Base-by-base conservation (phyloP, 1,140 invertebrate species). In the Prorops nasuta region DNA sequence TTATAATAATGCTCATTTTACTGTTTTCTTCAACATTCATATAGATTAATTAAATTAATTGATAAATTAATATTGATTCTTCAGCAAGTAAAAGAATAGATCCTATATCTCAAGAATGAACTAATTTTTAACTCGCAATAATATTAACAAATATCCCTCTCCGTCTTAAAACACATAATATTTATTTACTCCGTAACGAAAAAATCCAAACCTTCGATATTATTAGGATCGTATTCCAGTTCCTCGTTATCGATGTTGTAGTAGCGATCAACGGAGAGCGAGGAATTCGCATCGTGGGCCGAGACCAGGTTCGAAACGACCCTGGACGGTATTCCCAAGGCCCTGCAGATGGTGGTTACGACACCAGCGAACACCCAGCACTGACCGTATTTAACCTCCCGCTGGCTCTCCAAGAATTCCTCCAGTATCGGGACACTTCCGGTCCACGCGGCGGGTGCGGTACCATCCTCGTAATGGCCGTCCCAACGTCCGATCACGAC, bases 321-420 rank as follows among this genome's bases (percentile, higher is more conserved):
- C 28, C 85, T 70, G 16, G 74, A 79, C 0, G 84, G 84, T 14
- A 87, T 79, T 14, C 84, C 85, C 18, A 86, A 60, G 9, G 83
- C 81, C 6, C 85, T 71, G 50, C 82, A 84, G 65, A 83, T 57
- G 39, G 83, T 84, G 8, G 81, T 84, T 0, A 81, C 69, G 0
- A 86, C 71, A 7, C 83, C 86, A 19, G 84, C 81, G 60, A 86
- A 87, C 0, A 87, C 84, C 84, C 84, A 88, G 57, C 86, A 88
- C 56, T 87, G 86, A 0, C 84, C 86, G 60, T 82, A 88, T 43
- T 80, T 82, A 2, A 87, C 85, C 0, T 81, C 74, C 10, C 69
- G 59, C 9, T 67, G 67, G 3, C 69, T 78, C 24, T 76, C 67
- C 22, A 80, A 60, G 55, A 80, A 85, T 54, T 84, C 51, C 50